phyloP scores from a whole-genome alignment of 2,797 vertebrate species.

The Neosilurus hyrtlii region DNA sequence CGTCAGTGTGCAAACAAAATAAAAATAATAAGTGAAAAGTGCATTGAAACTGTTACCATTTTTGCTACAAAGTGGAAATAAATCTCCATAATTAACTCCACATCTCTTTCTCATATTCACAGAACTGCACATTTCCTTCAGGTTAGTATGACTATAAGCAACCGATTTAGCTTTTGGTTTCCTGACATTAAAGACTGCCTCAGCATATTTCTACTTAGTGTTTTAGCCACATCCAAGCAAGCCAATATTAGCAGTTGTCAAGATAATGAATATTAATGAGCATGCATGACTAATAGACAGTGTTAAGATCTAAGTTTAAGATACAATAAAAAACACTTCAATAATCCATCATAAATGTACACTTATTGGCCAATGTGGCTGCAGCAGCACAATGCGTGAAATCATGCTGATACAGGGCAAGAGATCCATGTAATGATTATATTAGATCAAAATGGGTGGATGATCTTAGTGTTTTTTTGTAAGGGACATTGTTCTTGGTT shows the following conservation, averaged over 20 bases:
- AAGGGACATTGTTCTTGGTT: neutral
- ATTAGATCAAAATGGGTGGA: neutral
- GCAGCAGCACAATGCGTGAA: neutral
- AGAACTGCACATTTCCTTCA: neutral
- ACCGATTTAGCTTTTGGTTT: neutral
- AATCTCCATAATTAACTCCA: neutral
- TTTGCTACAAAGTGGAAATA: neutral
- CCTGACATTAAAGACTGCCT: neutral
- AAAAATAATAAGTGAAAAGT: neutral
- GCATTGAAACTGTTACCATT: neutral
- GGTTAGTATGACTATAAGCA: neutral
- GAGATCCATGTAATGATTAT: neutral
- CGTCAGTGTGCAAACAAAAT: neutral
- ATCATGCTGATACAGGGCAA: no score
- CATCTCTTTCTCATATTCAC: no score
- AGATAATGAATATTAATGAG: constrained; percentile 15
- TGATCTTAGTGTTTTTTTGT: neutral
- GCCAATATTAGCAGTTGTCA: neutral
- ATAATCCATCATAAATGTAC: neutral
- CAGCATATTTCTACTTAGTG: neutral
- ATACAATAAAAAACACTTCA: neutral
- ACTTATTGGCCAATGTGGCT: neutral
- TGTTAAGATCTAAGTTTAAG: neutral
- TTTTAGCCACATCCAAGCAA: neutral
- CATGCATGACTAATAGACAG: neutral